Evolutionary conservation across 2,888 invertebrate genomes (phyloP).

Genomic region (Microplitis manilae): DNA sequence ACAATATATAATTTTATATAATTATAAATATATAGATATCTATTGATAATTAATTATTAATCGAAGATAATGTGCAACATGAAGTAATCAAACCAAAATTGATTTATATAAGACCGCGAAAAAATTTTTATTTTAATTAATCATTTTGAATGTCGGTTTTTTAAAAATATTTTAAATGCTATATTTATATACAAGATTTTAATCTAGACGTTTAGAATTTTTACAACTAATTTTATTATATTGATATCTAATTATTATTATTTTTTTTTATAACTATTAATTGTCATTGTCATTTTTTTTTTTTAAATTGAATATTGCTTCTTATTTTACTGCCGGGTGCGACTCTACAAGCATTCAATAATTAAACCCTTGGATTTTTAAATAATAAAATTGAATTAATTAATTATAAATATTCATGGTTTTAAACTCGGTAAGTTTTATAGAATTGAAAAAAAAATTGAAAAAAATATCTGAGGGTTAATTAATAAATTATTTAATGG

Average conservation of each 20-base stretch:
- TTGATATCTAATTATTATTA: background rate
- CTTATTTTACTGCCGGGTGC: background rate
- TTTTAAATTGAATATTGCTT: background rate
- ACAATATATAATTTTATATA: background rate
- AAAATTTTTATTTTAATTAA: background rate
- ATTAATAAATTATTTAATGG: background rate
- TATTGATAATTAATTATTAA: background rate
- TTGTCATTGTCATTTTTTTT: background rate
- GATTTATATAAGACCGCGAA: background rate
- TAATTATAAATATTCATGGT: background rate
- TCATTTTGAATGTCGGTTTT: background rate
- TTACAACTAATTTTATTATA: background rate
- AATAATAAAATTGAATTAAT: background rate
- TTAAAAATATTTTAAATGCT: background rate
- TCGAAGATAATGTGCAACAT: background rate
- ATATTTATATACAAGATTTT: background rate
- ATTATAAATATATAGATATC: background rate
- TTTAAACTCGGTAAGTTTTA: background rate
- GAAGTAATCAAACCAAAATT: slow-evolving; percentile 1
- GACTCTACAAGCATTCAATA: background rate
- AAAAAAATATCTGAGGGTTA: background rate
- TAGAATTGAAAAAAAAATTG: too few relatives aligned
- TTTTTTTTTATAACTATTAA: background rate
- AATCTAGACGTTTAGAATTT: background rate
- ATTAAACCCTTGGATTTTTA: background rate